These are phyloP conservation scores for Caranx ignobilis DNA, from an alignment of 2,113 vertebrate species.

Conservation along the genomic window DNA sequence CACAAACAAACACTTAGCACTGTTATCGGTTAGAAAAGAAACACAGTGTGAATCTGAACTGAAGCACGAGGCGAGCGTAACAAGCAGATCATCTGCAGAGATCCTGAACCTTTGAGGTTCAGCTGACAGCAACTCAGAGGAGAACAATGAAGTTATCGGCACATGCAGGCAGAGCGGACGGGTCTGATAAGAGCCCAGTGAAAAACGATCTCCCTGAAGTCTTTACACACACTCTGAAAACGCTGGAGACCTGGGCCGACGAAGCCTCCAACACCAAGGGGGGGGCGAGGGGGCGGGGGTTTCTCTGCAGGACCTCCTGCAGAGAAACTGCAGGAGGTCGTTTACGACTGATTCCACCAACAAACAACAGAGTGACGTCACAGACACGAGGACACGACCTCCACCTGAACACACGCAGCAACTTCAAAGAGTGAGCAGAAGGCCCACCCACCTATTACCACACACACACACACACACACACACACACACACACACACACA, in stretches of 20 bases:
- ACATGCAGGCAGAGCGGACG: constrained; percentile 9
- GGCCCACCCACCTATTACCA: neutral
- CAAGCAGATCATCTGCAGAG: neutral
- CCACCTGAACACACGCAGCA: constrained; percentile 12
- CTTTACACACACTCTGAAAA: constrained; percentile 12
- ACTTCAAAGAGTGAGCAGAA: constrained; percentile 25
- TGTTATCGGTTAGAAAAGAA: constrained; percentile 6
- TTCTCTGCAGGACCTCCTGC: no score
- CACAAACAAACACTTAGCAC: neutral
- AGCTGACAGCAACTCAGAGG: neutral
- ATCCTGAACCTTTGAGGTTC: constrained; percentile 19
- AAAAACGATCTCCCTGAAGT: constrained; percentile 18
- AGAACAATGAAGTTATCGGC: constrained; percentile 40
- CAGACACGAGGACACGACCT: neutral
- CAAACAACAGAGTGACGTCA: no score
- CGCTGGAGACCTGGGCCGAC: neutral
- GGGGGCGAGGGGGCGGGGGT: no score
- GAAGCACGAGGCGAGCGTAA: neutral
- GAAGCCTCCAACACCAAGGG: neutral
- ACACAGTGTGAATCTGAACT: neutral
- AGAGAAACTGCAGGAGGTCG: no score
- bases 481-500: constrained; percentile 23
- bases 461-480: constrained; percentile 28
- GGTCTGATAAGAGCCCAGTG: constrained; percentile 25
- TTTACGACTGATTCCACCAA: no score